These are phyloP conservation scores for Notospermus geniculatus DNA, from an alignment of 1,140 invertebrate species.

Conservation along the genomic window DNA sequence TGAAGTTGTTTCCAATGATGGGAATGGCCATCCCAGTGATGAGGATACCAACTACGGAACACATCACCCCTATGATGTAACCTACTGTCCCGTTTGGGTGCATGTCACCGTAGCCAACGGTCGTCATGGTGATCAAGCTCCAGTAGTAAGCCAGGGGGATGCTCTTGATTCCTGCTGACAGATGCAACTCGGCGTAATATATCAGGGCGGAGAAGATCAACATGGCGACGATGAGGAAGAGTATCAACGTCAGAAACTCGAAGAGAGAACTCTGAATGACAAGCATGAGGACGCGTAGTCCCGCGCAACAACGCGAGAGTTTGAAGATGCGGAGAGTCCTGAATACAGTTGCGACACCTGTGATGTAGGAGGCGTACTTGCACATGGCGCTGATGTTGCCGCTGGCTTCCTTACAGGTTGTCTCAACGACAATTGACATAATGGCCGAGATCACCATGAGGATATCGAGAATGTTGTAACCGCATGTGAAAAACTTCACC, in stretches of 20 bases:
- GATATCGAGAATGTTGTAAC: conserved; percentile 55
- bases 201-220: conserved; percentile 94
- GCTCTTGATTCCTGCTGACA: conserved; percentile 56
- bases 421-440: neutral
- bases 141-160: conserved; percentile 93
- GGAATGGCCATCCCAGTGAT: conserved; percentile 79
- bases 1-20: conserved; percentile 32
- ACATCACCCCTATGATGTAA: conserved; percentile 92
- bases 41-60: conserved; percentile 89
- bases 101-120: conserved; percentile 78
- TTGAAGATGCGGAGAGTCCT: conserved; percentile 31
- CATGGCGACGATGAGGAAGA: conserved; percentile 93
- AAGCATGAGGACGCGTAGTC: conserved; percentile 25
- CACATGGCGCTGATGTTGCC: neutral
- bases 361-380: neutral
- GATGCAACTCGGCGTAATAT: conserved; percentile 83
- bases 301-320: conserved; percentile 22
- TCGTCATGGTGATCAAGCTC: conserved; percentile 97
- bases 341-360: conserved; percentile 7
- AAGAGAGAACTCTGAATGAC: conserved; percentile 29
- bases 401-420: neutral
- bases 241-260: conserved; percentile 69
- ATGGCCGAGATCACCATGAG: conserved; percentile 22
- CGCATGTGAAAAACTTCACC: conserved; percentile 39
- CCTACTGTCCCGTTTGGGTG: conserved; percentile 58